Conservation (phyloP, 23 tunicate species). For the Trididemnum nubilum region DNA sequence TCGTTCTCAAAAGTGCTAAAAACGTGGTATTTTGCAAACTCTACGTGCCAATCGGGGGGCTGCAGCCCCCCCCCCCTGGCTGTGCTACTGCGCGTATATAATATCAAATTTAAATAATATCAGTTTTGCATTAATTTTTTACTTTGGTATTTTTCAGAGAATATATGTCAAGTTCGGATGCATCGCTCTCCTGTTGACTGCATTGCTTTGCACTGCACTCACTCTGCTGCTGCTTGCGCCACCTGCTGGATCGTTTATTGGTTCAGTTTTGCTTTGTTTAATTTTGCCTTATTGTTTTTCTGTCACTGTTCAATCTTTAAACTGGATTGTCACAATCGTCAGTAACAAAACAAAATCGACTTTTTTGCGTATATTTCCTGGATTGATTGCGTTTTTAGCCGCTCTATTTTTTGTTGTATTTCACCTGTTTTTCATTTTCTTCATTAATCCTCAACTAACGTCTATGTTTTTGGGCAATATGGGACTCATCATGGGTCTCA, state of each 20-base stretch:
- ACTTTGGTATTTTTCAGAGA: too few species aligned
- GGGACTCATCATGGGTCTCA: neutral
- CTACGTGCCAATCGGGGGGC: too few species aligned
- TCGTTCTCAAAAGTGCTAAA: too few species aligned
- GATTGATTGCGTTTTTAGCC: neutral
- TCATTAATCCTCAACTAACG: slow-evolving; percentile 42
- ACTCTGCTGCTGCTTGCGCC: neutral
- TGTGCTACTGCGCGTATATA: too few species aligned
- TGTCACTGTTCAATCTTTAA: neutral
- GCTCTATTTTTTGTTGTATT: neutral
- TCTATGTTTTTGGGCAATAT: slow-evolving; percentile 34
- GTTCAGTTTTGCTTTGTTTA: neutral
- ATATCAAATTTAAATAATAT: too few species aligned
- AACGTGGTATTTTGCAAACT: too few species aligned
- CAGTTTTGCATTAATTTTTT: too few species aligned
- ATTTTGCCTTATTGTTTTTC: slow-evolving; percentile 12
- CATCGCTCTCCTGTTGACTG: too few species aligned
- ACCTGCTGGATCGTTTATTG: slow-evolving; percentile 5
- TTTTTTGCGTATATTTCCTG: slow-evolving; percentile 4
- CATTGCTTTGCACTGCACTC: too few species aligned
- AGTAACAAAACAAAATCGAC: too few species aligned
- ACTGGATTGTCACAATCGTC: neutral
- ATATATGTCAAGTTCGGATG: too few species aligned
- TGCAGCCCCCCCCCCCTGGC: too few species aligned
- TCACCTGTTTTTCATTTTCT: slow-evolving; percentile 19